Conservation (phyloP, 2,797 vertebrate genomes). For the Pachyuromys duprasi region DNA sequence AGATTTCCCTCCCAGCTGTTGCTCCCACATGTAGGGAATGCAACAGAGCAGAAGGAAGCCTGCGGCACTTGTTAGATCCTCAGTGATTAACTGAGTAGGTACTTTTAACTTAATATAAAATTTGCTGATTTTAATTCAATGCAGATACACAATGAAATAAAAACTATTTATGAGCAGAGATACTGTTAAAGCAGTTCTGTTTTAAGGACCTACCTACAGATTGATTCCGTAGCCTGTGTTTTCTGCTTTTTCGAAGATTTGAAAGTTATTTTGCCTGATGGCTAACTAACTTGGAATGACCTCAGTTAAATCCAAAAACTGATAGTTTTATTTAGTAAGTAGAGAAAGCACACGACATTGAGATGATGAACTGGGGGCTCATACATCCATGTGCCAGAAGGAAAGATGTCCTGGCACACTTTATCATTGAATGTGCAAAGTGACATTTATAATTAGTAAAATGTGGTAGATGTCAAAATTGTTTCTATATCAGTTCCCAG, state of each 20-base stretch:
- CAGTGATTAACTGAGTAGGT: slow-evolving; percentile 23
- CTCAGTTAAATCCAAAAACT: slow-evolving; percentile 71
- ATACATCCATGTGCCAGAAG: not conserved
- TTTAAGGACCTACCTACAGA: not conserved
- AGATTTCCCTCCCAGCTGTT: slow-evolving; percentile 13
- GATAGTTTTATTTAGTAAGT: slow-evolving; percentile 26
- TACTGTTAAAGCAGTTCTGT: not conserved
- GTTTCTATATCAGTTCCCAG: not conserved
- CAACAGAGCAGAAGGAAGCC: not conserved
- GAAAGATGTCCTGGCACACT: not conserved
- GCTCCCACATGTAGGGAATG: not conserved
- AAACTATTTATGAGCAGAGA: slow-evolving; percentile 4
- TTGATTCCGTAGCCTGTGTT: slow-evolving; percentile 57
- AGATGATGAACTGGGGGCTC: not conserved
- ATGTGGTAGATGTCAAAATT: not conserved
- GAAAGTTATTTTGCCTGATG: not conserved
- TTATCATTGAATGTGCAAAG: not conserved
- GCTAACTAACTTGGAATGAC: not conserved
- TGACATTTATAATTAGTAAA: not conserved
- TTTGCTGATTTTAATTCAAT: slow-evolving; percentile 35
- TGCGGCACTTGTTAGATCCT: not conserved
- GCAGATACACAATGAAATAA: not conserved
- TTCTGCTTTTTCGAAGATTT: not conserved
- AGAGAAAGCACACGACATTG: slow-evolving; percentile 30
- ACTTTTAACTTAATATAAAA: slow-evolving; percentile 11